Evolutionary conservation across 2,888 invertebrate species (phyloP).

Genomic region (Diarsia mendica): DNA sequence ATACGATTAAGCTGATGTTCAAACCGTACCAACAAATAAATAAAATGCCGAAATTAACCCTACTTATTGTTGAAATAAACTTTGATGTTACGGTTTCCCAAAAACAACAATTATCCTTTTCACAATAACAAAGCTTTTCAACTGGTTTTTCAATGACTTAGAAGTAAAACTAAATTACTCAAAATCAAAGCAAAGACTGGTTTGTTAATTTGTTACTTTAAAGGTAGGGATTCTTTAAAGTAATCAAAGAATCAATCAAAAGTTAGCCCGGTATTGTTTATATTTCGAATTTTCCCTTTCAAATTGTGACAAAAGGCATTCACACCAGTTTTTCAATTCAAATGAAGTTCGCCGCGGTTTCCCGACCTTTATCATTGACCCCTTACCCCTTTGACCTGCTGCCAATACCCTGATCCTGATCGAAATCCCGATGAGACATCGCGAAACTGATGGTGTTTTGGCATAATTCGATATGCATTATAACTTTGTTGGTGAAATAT

Average conservation of each 20-base stretch:
- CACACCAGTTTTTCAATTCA: constrained; percentile 13
- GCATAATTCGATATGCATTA: neutral
- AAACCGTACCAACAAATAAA: too few relatives aligned
- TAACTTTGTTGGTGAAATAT: neutral
- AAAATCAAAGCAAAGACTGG: neutral
- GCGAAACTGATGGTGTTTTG: constrained; percentile 1
- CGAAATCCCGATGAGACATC: constrained; percentile 6
- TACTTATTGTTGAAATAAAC: neutral
- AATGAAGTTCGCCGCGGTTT: constrained; percentile 18
- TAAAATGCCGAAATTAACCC: neutral
- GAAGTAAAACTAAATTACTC: neutral
- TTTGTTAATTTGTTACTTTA: neutral
- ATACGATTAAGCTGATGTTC: too few relatives aligned
- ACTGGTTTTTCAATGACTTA: neutral
- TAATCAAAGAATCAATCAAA: neutral
- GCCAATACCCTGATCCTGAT: constrained; percentile 1
- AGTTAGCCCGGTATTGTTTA: neutral
- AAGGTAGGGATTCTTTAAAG: neutral
- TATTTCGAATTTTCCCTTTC: constrained; percentile 8
- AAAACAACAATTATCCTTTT: neutral
- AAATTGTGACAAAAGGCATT: constrained; percentile 7
- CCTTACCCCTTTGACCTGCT: constrained; percentile 26
- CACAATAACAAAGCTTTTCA: neutral
- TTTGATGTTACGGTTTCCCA: neutral
- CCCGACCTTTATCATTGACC: constrained; percentile 39